Percentiles rank a stretch among this genome's conserved stretches.
Conservation (phyloP, 2,113 vertebrate genomes). For the Tauraco erythrolophus region DNA sequence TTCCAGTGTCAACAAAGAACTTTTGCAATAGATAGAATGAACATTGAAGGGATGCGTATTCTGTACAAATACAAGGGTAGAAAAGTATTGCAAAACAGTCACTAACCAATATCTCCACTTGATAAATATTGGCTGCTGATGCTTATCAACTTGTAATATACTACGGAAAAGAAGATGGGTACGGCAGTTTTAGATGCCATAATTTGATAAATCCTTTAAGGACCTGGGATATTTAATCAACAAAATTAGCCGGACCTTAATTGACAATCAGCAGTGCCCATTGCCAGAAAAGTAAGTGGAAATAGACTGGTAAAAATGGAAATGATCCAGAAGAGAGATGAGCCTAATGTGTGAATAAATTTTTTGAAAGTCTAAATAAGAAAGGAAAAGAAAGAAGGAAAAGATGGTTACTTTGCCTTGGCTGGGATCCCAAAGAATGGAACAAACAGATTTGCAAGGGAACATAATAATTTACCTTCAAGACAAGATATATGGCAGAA, state of each 20-base stretch:
- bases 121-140: background rate
- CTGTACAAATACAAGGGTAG: background rate
- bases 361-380: background rate
- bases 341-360: background rate
- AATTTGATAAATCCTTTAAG: background rate
- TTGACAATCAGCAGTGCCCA: background rate
- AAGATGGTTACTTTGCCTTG: background rate
- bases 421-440: background rate
- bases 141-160: background rate
- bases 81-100: background rate
- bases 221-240: background rate
- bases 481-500: background rate
- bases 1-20: background rate
- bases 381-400: background rate
- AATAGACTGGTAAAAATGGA: background rate
- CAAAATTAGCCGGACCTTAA: background rate
- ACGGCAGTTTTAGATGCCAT: background rate
- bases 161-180: background rate
- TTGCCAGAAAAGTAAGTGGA: background rate
- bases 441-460: background rate
- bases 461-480: background rate
- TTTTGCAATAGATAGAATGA: background rate
- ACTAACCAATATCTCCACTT: background rate
- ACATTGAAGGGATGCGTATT: background rate
- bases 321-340: background rate